A percentile compares a stretch with the other conserved stretches of the same genome.
Conservation (phyloP, 2,113 vertebrate species). For the Dryoscopus gambensis region DNA sequence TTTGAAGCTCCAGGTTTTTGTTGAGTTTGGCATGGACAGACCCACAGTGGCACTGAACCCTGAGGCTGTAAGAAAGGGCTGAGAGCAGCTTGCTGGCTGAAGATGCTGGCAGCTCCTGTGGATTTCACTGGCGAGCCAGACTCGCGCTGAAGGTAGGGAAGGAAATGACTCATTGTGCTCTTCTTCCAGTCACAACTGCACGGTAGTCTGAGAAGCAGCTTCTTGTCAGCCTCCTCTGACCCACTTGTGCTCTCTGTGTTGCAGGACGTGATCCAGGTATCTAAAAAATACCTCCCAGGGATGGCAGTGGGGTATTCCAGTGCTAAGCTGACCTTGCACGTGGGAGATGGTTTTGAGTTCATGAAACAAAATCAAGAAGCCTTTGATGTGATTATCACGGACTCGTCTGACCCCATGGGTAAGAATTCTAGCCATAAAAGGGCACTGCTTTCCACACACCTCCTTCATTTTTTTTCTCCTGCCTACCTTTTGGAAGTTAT, state of each 20-base stretch:
- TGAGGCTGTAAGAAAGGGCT: background rate
- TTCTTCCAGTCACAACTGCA: background rate
- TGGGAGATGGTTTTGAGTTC: slow-evolving; percentile 97
- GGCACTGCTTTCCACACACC: background rate
- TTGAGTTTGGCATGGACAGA: background rate
- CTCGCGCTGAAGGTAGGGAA: background rate
- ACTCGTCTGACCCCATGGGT: slow-evolving; percentile 98
- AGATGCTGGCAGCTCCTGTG: background rate
- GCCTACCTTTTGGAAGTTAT: background rate
- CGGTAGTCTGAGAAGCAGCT: background rate
- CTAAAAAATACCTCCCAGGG: slow-evolving; percentile 92
- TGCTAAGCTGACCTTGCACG: slow-evolving; percentile 89
- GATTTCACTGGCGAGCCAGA: background rate
- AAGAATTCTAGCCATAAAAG: slow-evolving; percentile 29
- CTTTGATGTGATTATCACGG: slow-evolving; percentile 96
- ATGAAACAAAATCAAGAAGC: slow-evolving; percentile 98
- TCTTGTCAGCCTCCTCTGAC: background rate
- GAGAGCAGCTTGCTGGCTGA: background rate
- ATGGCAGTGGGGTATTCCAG: slow-evolving; percentile 96
- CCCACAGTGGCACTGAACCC: background rate
- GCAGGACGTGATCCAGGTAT: slow-evolving; percentile 95
- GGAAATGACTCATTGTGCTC: slow-evolving; percentile 10
- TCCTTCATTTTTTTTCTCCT: background rate
- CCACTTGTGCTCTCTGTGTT: background rate
- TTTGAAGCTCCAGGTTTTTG: background rate